Evolutionary conservation across 2,888 invertebrate species (phyloP).

Genomic region (Keiferia lycopersicella): DNA sequence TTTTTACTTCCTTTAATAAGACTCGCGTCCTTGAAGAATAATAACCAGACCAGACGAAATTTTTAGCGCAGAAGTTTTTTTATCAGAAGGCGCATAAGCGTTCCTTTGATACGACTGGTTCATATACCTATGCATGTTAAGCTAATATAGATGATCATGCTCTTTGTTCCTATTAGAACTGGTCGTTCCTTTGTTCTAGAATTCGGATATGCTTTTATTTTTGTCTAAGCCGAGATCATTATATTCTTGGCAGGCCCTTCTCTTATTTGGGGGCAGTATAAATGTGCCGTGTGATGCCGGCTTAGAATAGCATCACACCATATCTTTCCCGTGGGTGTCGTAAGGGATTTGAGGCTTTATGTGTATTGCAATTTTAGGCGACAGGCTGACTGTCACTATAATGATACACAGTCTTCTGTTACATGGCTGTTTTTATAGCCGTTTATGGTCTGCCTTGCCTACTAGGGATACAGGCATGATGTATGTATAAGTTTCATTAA

Average conservation of each 20-base stretch:
- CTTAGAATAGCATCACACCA: too few species aligned
- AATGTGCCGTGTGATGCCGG: too few species aligned
- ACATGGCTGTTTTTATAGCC: too few species aligned
- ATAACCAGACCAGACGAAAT: constrained; percentile 27
- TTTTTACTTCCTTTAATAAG: neutral
- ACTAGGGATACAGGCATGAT: too few species aligned
- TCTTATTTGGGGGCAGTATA: neutral
- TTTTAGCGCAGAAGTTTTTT: constrained; percentile 39
- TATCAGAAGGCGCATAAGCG: constrained; percentile 42
- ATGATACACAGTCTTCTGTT: too few species aligned
- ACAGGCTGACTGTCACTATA: too few species aligned
- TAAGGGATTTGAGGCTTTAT: too few species aligned
- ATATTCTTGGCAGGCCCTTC: neutral
- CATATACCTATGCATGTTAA: constrained; percentile 26
- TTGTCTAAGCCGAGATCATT: neutral
- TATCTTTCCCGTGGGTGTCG: too few species aligned
- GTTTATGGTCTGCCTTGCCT: too few species aligned
- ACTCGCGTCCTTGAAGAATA: constrained; percentile 6
- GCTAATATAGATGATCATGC: constrained; percentile 29
- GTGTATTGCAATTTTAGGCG: too few species aligned
- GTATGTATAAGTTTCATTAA: too few species aligned
- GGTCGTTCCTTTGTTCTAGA: constrained; percentile 34
- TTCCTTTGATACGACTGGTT: constrained; percentile 41
- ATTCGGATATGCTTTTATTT: neutral
- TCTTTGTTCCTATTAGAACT: constrained; percentile 39